Evolutionary conservation across 2,113 vertebrate genomes (phyloP).

Genomic region (Furnarius figulus): DNA sequence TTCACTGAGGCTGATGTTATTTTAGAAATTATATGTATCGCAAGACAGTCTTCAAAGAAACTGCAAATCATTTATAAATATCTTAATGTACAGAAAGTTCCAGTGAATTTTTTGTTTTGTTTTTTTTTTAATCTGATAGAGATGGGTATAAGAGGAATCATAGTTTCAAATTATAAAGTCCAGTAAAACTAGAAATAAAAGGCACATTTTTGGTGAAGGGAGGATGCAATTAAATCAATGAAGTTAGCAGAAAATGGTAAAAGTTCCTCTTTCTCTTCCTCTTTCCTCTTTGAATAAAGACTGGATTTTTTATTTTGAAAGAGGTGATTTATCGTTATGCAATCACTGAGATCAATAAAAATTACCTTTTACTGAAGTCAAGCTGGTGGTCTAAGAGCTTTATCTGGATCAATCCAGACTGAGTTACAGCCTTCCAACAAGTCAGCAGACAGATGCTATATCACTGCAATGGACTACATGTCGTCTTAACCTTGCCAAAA

Average conservation of each 20-base stretch:
- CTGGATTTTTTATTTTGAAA: not conserved
- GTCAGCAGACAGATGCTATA: not conserved
- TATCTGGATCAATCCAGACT: not conserved
- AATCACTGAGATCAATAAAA: constrained; percentile 1
- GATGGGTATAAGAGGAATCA: not conserved
- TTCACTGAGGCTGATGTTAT: not conserved
- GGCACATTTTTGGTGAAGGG: not conserved
- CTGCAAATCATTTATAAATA: not conserved
- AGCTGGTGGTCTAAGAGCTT: not conserved
- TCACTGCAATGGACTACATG: not conserved
- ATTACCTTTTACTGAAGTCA: not conserved
- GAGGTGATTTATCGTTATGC: not conserved
- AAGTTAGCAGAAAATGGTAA: not conserved
- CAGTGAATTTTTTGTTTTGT: not conserved
- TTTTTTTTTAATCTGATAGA: not conserved
- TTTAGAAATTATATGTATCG: not conserved
- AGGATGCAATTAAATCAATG: not conserved
- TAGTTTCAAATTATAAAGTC: not conserved
- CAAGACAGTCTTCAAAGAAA: not conserved
- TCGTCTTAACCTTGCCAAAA: constrained; percentile 16
- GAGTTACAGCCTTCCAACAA: constrained; percentile 3
- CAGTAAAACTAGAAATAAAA: not conserved
- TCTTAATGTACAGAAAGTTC: not conserved
- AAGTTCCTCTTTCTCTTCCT: not conserved
- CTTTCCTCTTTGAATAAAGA: not conserved